Conservation (phyloP, 1,140 invertebrate species). For the Zaprionus ornatus region DNA sequence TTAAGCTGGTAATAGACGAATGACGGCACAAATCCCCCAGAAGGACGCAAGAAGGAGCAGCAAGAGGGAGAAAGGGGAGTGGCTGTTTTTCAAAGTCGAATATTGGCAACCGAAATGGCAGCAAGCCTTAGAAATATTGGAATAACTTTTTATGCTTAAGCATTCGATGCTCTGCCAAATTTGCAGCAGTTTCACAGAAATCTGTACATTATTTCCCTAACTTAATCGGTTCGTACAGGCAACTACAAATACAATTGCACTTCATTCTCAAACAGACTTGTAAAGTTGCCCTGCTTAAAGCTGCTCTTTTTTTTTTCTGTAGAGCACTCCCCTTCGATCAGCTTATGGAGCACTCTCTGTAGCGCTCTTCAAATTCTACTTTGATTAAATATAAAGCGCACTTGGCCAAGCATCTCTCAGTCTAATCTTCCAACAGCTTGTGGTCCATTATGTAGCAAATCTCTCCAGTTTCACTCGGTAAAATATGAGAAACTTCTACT, state of each 20-base stretch:
- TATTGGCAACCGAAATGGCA: neutral
- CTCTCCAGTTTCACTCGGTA: neutral
- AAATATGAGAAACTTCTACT: neutral
- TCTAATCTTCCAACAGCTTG: constrained; percentile 12
- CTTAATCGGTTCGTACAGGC: neutral
- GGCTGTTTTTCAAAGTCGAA: neutral
- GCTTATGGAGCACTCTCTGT: neutral
- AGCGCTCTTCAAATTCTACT: neutral
- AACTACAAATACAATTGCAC: neutral
- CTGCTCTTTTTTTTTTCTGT: neutral
- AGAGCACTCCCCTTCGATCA: neutral
- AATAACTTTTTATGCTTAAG: neutral
- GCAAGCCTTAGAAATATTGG: neutral
- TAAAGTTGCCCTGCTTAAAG: neutral
- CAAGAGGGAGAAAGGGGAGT: neutral
- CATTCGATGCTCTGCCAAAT: neutral
- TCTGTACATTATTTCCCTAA: neutral
- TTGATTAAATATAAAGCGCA: constrained; percentile 13
- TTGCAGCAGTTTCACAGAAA: neutral
- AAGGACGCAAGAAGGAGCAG: neutral
- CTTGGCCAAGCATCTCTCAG: neutral
- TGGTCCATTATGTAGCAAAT: constrained; percentile 15
- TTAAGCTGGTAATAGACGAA: constrained; percentile 61
- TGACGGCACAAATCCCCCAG: neutral
- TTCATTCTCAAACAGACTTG: too few species aligned